Evolutionary conservation across 2,888 invertebrate genomes (phyloP).

Genomic region (Trypoxylon attenuatum): DNA sequence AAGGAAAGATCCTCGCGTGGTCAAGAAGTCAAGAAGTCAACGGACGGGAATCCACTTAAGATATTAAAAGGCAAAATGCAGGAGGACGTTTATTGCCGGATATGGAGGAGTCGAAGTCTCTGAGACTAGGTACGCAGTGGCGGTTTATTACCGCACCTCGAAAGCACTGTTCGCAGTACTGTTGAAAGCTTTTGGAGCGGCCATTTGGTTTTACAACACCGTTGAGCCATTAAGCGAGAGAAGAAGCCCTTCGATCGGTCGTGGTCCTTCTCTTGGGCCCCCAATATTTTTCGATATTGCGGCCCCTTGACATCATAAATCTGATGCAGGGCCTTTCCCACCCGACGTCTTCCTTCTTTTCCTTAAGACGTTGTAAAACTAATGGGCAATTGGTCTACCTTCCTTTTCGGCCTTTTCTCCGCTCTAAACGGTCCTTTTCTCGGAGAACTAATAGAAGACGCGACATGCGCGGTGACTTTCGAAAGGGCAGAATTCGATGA

Average conservation of each 20-base stretch:
- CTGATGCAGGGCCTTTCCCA: not conserved
- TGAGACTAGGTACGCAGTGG: not conserved
- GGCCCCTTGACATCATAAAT: constrained; percentile 25
- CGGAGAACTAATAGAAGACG: not conserved
- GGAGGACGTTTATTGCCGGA: constrained; percentile 31
- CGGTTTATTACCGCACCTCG: not conserved
- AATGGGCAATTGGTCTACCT: constrained; percentile 11
- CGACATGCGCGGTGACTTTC: not conserved
- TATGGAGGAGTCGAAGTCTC: not conserved
- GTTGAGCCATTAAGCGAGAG: constrained; percentile 11
- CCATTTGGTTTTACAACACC: constrained; percentile 30
- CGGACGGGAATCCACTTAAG: constrained; percentile 32
- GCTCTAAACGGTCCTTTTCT: not conserved
- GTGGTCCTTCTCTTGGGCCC: not conserved
- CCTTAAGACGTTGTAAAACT: constrained; percentile 7
- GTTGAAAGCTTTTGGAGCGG: not conserved
- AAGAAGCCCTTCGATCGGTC: not conserved
- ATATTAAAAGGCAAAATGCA: constrained; percentile 19
- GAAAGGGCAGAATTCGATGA: not conserved
- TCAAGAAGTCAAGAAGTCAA: constrained; percentile 35
- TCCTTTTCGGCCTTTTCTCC: constrained; percentile 6
- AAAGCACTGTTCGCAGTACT: constrained; percentile 21
- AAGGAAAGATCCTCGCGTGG: not conserved
- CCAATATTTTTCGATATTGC: constrained; percentile 27
- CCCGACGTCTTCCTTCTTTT: not conserved